Evolutionary conservation across 1,140 invertebrate species (phyloP).

Genomic region (Ceratoteleas bidentatus): DNA sequence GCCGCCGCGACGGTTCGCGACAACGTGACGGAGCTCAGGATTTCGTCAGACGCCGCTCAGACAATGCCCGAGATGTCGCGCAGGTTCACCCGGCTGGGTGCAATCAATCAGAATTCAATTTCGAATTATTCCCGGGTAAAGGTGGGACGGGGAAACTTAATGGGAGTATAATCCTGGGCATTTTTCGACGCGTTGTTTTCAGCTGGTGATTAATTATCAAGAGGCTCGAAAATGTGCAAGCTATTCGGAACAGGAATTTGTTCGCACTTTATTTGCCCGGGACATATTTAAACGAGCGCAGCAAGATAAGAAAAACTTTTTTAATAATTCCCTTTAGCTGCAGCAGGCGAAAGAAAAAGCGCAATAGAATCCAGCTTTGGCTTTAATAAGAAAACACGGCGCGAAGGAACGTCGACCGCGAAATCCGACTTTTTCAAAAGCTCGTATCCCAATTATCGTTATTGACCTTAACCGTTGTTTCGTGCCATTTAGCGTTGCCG

Average conservation of each 20-base stretch:
- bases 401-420: slow-evolving; percentile 1
- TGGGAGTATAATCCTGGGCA: too few relatives aligned
- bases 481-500: slow-evolving; percentile 7
- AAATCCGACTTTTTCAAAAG: slow-evolving; percentile 24
- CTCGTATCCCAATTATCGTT: slow-evolving; percentile 33
- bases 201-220: too few relatives aligned
- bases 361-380: background rate
- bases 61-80: too few relatives aligned
- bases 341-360: background rate
- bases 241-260: background rate
- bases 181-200: too few relatives aligned
- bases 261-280: background rate
- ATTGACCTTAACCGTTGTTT: slow-evolving; percentile 30
- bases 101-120: too few relatives aligned
- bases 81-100: too few relatives aligned
- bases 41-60: background rate
- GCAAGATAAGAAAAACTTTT: slow-evolving; percentile 18
- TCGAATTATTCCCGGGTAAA: too few relatives aligned
- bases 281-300: background rate
- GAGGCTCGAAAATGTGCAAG: background rate
- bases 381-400: slow-evolving; percentile 16
- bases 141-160: too few relatives aligned
- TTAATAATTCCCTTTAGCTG: slow-evolving; percentile 23
- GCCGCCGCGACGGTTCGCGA: background rate
- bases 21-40: background rate